phyloP scores from a whole-genome alignment of 2,888 invertebrate species.

The Nomada fucata region DNA sequence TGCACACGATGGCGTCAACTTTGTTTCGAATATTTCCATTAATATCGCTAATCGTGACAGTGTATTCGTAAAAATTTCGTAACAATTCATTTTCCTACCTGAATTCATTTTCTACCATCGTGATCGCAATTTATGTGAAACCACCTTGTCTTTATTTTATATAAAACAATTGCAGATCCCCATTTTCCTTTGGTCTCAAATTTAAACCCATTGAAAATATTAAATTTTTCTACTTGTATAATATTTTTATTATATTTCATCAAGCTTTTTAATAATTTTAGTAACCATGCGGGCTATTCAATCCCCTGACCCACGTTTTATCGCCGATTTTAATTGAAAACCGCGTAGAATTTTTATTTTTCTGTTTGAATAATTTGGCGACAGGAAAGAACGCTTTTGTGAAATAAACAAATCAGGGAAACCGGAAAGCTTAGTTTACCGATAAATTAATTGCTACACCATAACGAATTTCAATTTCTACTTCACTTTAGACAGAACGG shows the following conservation, averaged over 20 bases:
- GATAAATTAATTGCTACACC: slow-evolving; percentile 6
- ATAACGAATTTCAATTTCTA: slow-evolving; percentile 38
- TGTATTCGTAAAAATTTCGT: slow-evolving; percentile 1
- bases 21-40: slow-evolving; percentile 18
- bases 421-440: neutral
- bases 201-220: no score
- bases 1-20: neutral
- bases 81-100: slow-evolving; percentile 8
- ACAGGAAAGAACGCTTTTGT: neutral
- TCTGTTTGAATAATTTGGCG: neutral
- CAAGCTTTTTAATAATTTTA: neutral
- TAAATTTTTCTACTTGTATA: slow-evolving; percentile 1
- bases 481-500: slow-evolving; percentile 26
- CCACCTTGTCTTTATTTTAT: slow-evolving; percentile 19
- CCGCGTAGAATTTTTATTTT: neutral
- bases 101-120: slow-evolving; percentile 49
- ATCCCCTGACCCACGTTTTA: neutral
- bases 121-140: slow-evolving; percentile 52
- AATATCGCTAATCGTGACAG: slow-evolving; percentile 23
- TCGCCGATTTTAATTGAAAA: neutral
- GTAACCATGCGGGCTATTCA: neutral
- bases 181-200: neutral
- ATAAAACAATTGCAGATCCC: slow-evolving; percentile 35
- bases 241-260: neutral
- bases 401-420: neutral